These are phyloP conservation scores for Trichogramma pretiosum DNA, from an alignment of 1,140 invertebrate genomes.

Conservation along the genomic window DNA sequence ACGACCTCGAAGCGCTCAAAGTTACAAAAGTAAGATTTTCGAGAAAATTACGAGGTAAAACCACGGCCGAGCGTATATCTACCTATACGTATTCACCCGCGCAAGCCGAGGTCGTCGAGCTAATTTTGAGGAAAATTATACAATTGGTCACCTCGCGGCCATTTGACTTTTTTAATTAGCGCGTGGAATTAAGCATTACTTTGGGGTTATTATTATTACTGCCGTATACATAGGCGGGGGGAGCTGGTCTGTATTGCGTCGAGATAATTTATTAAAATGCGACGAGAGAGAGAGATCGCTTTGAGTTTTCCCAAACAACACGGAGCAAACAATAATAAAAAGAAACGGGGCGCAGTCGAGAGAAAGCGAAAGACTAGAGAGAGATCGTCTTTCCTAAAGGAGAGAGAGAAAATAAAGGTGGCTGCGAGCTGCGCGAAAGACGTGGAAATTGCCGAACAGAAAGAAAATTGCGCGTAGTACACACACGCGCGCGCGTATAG, in stretches of 20 bases:
- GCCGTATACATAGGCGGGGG: too few species aligned
- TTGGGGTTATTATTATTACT: too few species aligned
- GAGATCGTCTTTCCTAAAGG: constrained; percentile 6
- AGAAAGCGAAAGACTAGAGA: neutral
- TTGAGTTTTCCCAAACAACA: neutral
- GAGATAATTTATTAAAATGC: too few species aligned
- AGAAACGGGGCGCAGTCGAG: neutral
- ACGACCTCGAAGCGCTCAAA: neutral
- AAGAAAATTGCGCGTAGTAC: neutral
- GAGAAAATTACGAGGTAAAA: neutral
- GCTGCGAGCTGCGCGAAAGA: neutral
- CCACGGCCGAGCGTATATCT: neutral
- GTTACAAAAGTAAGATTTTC: neutral
- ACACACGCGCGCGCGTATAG: neutral
- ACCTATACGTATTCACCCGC: too few species aligned
- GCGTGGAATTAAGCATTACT: too few species aligned
- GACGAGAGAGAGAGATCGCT: constrained; percentile 11
- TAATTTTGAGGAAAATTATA: too few species aligned
- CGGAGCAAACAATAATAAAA: neutral
- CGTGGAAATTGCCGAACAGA: constrained; percentile 14
- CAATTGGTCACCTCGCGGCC: too few species aligned
- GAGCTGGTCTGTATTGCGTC: too few species aligned
- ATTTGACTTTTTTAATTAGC: too few species aligned
- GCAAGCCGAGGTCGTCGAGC: too few species aligned
- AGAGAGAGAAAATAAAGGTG: constrained; percentile 5